These are phyloP conservation scores for Ceriagrion tenellum DNA, from an alignment of 2,888 invertebrate genomes.

Conservation along the genomic window DNA sequence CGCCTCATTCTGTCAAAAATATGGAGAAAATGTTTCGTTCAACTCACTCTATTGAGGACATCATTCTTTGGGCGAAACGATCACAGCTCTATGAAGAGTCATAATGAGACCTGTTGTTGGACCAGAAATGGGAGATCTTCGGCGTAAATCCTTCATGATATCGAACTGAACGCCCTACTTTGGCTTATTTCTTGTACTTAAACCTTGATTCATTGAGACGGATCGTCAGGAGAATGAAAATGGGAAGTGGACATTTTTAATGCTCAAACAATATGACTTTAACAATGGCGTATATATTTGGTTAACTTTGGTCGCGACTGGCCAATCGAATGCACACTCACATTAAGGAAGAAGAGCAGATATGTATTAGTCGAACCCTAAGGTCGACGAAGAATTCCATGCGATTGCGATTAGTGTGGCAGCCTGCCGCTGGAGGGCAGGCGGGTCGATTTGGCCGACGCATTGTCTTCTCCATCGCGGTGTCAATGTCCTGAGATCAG, in stretches of 20 bases:
- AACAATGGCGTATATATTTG: background rate
- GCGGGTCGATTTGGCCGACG: conserved; percentile 52
- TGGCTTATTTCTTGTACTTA: too few relatives aligned
- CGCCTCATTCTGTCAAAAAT: too few relatives aligned
- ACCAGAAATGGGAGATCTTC: too few relatives aligned
- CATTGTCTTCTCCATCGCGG: background rate
- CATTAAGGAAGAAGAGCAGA: background rate
- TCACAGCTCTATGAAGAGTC: too few relatives aligned
- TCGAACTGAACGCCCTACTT: too few relatives aligned
- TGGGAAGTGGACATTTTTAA: background rate
- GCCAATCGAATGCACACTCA: conserved; percentile 26
- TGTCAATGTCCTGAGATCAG: conserved; percentile 52
- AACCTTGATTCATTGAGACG: background rate
- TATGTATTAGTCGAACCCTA: too few relatives aligned
- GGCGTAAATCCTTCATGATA: too few relatives aligned
- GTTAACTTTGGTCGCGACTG: background rate
- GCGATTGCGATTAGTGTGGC: conserved; percentile 24
- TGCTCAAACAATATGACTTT: background rate
- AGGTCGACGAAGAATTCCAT: conserved; percentile 44
- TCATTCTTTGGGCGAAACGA: too few relatives aligned
- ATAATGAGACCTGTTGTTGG: too few relatives aligned
- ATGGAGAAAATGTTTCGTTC: too few relatives aligned
- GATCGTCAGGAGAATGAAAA: background rate
- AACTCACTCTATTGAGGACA: too few relatives aligned
- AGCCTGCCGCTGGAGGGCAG: conserved; percentile 28